These are phyloP conservation scores for Gopherus flavomarginatus DNA, from an alignment of 2,113 vertebrate genomes.

Conservation along the genomic window DNA sequence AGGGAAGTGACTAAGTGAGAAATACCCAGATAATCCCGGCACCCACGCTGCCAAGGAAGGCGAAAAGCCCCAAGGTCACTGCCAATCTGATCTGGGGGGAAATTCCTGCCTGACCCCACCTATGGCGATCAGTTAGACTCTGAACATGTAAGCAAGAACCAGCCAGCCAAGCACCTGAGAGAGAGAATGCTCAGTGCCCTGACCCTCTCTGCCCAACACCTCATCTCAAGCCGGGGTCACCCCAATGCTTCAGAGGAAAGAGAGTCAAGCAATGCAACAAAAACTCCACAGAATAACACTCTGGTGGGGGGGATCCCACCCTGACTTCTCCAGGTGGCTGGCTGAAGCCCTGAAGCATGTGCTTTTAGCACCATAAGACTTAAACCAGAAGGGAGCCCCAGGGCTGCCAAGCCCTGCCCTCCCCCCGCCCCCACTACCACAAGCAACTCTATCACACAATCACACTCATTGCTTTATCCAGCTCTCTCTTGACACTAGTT, in stretches of 20 bases:
- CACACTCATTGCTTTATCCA: not conserved
- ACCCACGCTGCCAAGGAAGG: not conserved
- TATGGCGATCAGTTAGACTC: not conserved
- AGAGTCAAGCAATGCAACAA: not conserved
- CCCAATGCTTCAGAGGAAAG: not conserved
- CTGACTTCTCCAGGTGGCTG: not conserved
- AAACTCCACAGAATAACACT: not conserved
- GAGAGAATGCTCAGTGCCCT: not conserved
- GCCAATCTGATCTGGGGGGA: not conserved
- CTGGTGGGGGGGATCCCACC: not conserved
- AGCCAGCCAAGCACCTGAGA: not conserved
- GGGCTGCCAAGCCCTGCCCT: not conserved
- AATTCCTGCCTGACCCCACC: not conserved
- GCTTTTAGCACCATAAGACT: not conserved
- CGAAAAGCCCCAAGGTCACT: not conserved
- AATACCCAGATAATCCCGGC: not conserved
- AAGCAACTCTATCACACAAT: not conserved
- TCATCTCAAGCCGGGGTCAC: not conserved
- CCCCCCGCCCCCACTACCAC: not conserved
- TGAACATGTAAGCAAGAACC: not conserved
- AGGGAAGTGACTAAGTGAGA: not conserved
- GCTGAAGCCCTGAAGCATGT: not conserved
- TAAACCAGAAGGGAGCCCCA: not conserved
- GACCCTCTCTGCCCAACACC: not conserved
- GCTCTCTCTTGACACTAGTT: not conserved